Evolutionary conservation across 2,113 vertebrate species (phyloP).

Genomic region (Ibidorhyncha struthersii): DNA sequence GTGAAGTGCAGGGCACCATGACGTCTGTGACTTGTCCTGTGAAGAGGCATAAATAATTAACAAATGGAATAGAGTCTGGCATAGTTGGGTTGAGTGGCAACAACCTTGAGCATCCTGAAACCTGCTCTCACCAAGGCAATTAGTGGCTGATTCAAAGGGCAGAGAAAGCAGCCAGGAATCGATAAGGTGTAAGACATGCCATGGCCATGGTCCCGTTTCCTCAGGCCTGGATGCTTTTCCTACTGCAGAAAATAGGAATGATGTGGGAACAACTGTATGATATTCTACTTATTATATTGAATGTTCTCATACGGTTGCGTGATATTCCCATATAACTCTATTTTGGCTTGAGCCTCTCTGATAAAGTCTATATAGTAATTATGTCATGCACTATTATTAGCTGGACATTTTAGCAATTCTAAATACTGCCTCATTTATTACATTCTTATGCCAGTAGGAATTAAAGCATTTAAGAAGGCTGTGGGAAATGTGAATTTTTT

Average conservation of each 20-base stretch:
- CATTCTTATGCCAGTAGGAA: neutral
- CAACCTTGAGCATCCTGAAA: neutral
- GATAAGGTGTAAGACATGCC: neutral
- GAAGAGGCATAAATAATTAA: neutral
- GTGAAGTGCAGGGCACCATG: neutral
- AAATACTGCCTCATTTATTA: neutral
- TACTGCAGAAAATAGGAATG: neutral
- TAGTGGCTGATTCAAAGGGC: neutral
- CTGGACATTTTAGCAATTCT: neutral
- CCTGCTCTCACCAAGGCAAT: neutral
- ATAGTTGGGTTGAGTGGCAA: neutral
- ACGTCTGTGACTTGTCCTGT: neutral
- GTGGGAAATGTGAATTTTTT: constrained; percentile 1
- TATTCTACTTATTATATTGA: neutral
- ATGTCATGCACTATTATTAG: neutral
- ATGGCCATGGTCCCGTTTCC: neutral
- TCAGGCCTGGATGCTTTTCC: neutral
- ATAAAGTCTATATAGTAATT: neutral
- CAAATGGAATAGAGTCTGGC: neutral
- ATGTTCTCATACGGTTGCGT: neutral
- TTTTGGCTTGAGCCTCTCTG: neutral
- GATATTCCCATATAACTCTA: neutral
- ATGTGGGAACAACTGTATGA: neutral
- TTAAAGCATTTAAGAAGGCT: constrained; percentile 4
- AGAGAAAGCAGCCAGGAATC: neutral